These are phyloP conservation scores for Calameuta idolon DNA, from an alignment of 2,888 invertebrate genomes.

Conservation along the genomic window DNA sequence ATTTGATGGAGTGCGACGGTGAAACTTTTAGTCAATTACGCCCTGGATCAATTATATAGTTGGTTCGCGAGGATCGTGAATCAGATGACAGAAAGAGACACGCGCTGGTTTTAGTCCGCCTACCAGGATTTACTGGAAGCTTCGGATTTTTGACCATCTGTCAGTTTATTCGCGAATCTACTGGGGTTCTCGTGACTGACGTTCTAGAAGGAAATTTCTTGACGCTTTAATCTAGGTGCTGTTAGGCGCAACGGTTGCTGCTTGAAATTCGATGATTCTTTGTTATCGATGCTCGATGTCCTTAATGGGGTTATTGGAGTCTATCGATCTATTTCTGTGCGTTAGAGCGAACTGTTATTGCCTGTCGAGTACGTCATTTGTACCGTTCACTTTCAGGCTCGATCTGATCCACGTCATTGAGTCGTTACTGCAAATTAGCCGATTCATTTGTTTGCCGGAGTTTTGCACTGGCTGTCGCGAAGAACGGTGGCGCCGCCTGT, in stretches of 20 bases:
- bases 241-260: not conserved
- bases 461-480: not conserved
- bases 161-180: too few relatives aligned
- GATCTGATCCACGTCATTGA: not conserved
- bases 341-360: not conserved
- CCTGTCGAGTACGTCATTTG: not conserved
- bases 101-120: too few relatives aligned
- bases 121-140: too few relatives aligned
- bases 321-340: not conserved
- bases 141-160: too few relatives aligned
- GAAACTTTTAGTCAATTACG: not conserved
- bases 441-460: not conserved
- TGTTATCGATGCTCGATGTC: not conserved
- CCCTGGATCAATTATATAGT: not conserved
- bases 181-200: not conserved
- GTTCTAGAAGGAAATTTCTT: too few relatives aligned
- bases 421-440: not conserved
- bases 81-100: too few relatives aligned
- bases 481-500: not conserved
- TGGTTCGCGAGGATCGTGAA: too few relatives aligned
- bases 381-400: not conserved
- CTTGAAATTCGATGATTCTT: not conserved
- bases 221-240: too few relatives aligned
- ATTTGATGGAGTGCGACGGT: not conserved
- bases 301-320: not conserved